phyloP scores from a whole-genome alignment of 2,113 vertebrate species.

The Genyomyrus donnyi region DNA sequence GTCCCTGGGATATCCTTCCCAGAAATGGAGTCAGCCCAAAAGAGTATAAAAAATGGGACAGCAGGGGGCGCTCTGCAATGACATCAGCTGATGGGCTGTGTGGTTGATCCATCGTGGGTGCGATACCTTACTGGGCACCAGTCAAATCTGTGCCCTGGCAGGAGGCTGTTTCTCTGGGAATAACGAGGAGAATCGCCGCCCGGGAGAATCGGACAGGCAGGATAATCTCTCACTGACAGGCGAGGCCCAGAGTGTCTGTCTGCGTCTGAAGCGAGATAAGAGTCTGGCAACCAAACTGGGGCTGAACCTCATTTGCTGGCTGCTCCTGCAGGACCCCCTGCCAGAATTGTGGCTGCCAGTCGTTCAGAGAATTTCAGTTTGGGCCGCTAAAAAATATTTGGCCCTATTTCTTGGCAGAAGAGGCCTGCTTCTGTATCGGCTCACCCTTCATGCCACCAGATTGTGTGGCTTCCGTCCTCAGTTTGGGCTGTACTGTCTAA shows the following conservation, averaged over 20 bases:
- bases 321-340: neutral
- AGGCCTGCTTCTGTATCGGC: neutral
- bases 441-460: neutral
- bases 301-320: neutral
- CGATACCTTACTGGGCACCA: neutral
- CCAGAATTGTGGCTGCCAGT: neutral
- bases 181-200: neutral
- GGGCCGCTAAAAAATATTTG: neutral
- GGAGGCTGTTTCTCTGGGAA: conserved; percentile 10
- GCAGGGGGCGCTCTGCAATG: neutral
- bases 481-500: neutral
- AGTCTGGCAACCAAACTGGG: conserved; percentile 8
- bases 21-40: neutral
- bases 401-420: neutral
- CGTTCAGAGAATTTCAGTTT: neutral
- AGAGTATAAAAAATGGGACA: neutral
- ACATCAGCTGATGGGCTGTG: neutral
- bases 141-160: neutral
- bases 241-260: conserved; percentile 20
- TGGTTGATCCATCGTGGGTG: neutral
- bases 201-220: conserved; percentile 6
- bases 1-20: neutral
- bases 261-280: conserved; percentile 26
- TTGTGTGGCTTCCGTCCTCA: neutral
- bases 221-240: conserved; percentile 29